Evolutionary conservation across 2,888 invertebrate genomes (phyloP).

Genomic region (Belgica antarctica): DNA sequence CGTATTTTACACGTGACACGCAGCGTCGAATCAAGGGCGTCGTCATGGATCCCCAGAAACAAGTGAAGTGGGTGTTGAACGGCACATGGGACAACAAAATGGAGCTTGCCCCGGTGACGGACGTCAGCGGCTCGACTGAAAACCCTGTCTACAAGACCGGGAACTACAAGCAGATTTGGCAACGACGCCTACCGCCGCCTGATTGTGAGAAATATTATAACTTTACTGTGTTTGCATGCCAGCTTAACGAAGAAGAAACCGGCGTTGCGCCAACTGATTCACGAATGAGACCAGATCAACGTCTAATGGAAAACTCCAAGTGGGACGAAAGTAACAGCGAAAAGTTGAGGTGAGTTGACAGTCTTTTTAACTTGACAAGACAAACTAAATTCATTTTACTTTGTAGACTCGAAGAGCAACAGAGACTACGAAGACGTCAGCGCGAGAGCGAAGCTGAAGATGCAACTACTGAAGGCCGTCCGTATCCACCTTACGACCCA

Average conservation of each 20-base stretch:
- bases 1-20: conserved; percentile 95
- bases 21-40: conserved; percentile 86
- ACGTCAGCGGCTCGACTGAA: conserved; percentile 63
- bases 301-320: conserved; percentile 91
- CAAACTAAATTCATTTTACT: background rate
- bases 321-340: conserved; percentile 90
- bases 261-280: conserved; percentile 94
- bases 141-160: conserved; percentile 93
- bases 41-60: conserved; percentile 69
- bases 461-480: conserved; percentile 63
- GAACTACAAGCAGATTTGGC: conserved; percentile 82
- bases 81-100: conserved; percentile 96
- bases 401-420: conserved; percentile 87
- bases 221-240: conserved; percentile 92
- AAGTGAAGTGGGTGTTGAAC: conserved; percentile 72
- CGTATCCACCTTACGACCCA: conserved; percentile 74
- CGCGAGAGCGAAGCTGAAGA: conserved; percentile 78
- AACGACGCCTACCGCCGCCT: conserved; percentile 69
- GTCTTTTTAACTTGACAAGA: background rate
- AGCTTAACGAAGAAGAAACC: conserved; percentile 59
- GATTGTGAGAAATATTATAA: conserved; percentile 80
- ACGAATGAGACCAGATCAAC: conserved; percentile 89
- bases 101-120: conserved; percentile 87
- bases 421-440: conserved; percentile 73
- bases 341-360: conserved; percentile 61